phyloP scores from a whole-genome alignment of 2,113 vertebrate genomes.

The Uria lomvia region DNA sequence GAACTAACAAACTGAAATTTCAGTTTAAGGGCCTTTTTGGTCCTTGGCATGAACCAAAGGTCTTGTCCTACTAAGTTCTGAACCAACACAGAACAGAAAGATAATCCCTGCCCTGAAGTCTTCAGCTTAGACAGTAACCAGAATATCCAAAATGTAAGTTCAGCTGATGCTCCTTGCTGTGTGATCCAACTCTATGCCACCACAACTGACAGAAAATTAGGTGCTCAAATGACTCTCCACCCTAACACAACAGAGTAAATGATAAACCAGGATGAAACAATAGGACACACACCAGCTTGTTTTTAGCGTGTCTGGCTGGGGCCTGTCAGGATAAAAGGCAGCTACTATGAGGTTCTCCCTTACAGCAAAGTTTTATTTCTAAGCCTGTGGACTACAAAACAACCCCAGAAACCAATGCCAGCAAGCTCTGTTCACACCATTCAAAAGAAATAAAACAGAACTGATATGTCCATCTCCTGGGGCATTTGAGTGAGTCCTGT shows the following conservation, averaged over 20 bases:
- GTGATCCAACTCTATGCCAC: neutral
- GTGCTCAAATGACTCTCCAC: neutral
- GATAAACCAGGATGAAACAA: neutral
- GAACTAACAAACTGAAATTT: neutral
- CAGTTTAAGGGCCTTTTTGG: neutral
- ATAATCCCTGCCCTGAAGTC: neutral
- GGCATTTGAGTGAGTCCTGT: neutral
- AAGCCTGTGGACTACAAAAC: neutral
- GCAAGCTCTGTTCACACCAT: neutral
- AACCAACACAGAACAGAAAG: neutral
- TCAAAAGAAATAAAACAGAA: neutral
- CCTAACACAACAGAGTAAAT: neutral
- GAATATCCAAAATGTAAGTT: neutral
- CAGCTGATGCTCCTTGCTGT: neutral
- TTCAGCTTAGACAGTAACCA: neutral
- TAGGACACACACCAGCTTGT: neutral
- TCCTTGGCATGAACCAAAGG: neutral
- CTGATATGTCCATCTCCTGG: neutral
- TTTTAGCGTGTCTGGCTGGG: neutral
- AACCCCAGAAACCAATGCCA: neutral
- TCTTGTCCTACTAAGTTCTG: neutral
- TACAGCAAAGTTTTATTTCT: neutral
- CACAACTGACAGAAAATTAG: neutral
- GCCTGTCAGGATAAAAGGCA: neutral
- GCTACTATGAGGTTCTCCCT: neutral